Base-by-base conservation (phyloP, 2,888 invertebrate species). In the Nomada fucata region DNA sequence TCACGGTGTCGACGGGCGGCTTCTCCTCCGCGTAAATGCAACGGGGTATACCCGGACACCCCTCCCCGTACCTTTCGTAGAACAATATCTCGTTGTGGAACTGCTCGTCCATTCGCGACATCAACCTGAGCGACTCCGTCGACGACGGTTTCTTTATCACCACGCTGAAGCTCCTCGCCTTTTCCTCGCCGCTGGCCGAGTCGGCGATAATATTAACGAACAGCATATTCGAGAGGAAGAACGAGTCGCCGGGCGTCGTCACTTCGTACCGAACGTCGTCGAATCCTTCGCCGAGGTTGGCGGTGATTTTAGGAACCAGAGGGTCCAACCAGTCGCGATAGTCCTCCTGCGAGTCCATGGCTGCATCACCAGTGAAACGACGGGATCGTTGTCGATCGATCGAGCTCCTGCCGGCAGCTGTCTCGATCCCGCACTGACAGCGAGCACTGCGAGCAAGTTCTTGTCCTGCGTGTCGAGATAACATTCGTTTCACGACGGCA, bases 61-160 rank as follows among this genome's bases (percentile, higher is more conserved):
- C 75, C 2, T 65, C 20, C 0, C 85, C 81, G 36, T 89, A 89
- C 29, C 65, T 82, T 0, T 81, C 77, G 70, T 93, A 93, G 57
- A 93, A 93, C 0, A 92, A 60, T 15, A 92, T 91, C 80, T 93
- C 92, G 63, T 93, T 93, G 75, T 89, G 82, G 47, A 93, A 93
- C 15, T 89, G 88, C 7, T 18, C 7, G 1, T 77, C 29, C 10
- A 36, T 5, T 0, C 0, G 36, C n/a, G 61, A 0, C 0, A 73
- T 0, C 0, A 44, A 0, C 7, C 57, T 53, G 0, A 47, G 0
- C 0, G 0, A 0, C 0, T 10, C 11, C 0, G 2, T 0, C 0
- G 15, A 0, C 2, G 73, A 5, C 1, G 86, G 84, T 20, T 47
- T 86, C 63, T 91, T 91, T 0, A 90, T n/a, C 10, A 91, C 85